Conservation (phyloP, 1,140 invertebrate genomes). For the Archegozetes longisetosus region DNA sequence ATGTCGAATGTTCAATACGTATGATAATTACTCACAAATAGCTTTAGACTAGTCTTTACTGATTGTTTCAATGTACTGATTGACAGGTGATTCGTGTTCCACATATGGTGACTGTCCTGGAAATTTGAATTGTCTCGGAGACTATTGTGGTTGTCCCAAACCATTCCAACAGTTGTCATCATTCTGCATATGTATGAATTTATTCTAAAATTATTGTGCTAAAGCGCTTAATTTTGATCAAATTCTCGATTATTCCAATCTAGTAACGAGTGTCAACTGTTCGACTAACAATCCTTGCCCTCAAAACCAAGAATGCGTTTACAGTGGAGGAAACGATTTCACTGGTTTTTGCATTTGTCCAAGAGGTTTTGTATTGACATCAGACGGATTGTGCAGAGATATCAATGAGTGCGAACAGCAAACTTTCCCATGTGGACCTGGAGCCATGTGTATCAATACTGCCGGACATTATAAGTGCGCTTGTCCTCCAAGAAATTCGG, state of each 20-base stretch:
- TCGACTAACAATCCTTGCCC: constrained; percentile 27
- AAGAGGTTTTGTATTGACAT: constrained; percentile 20
- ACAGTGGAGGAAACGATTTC: constrained; percentile 8
- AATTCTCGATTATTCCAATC: too few relatives aligned
- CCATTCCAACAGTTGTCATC: constrained; percentile 22
- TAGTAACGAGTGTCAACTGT: constrained; percentile 18
- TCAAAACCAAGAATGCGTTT: constrained; percentile 24
- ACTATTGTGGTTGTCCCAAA: constrained; percentile 23
- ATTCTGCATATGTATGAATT: constrained; percentile 23
- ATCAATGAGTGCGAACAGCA: constrained; percentile 19
- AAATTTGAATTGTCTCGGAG: constrained; percentile 25
- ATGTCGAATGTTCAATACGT: constrained; percentile 71
- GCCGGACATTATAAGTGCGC: constrained; percentile 40
- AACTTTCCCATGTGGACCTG: constrained; percentile 28
- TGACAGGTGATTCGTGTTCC: constrained; percentile 22
- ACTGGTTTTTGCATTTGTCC: constrained; percentile 23
- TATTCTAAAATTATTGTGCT: neutral
- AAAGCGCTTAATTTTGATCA: too few relatives aligned
- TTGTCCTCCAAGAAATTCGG: constrained; percentile 64
- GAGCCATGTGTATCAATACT: constrained; percentile 22
- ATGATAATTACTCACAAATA: constrained; percentile 27
- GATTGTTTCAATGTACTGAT: neutral
- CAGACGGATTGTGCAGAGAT: constrained; percentile 22
- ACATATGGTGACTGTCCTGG: constrained; percentile 25
- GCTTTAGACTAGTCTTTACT: constrained; percentile 1